Evolutionary conservation across 2,888 invertebrate species (phyloP), one percentile per base, ranked within the genome.

Genomic region (Hypena proboscidalis): DNA sequence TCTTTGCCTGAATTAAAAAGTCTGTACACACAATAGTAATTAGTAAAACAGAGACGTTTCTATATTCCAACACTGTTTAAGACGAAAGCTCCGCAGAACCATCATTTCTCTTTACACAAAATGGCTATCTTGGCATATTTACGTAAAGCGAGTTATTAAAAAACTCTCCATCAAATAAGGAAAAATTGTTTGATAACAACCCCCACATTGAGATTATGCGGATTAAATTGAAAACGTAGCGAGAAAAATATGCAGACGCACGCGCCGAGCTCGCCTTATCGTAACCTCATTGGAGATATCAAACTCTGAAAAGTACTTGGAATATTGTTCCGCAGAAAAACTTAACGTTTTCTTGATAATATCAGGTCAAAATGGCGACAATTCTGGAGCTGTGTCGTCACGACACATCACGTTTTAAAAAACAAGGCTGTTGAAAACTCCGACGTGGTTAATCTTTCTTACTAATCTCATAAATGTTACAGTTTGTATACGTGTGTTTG

Each of bases 171-270:
- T 63, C 58, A 63, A 67, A 67, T 63, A 67, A 67, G 53, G 51
- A 58, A 49, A 65, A 67, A 68, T 63, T 70, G 62, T 67, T 68
- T 69, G 67, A 67, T 71, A 73, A 66, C 65, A 70, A 68, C 64
- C 58, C n/a, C 64, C 52, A 61, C 65, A 67, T 67, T 58, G 47
- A 72, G 71, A 73, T 71, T 65, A 66, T 60, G 57, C 50, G 66
- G 68, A 73, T 76, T 73, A 73, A 80, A 83, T 78, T 77, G 75
- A 76, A 80, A 76, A 74, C 60, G 67, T 70, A 56, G 62, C 47
- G 41, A 62, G 70, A 69, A 78, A 81, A 77, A 74, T 82, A 83
- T 83, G 78, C 82, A 75, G 74, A 59, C 75, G 67, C 83, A 82
- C 83, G 82, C 73, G 59, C 72, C 54, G 42, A 25, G 54, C 55